phyloP scores from a whole-genome alignment of 2,888 invertebrate genomes.

The Troides helena region DNA sequence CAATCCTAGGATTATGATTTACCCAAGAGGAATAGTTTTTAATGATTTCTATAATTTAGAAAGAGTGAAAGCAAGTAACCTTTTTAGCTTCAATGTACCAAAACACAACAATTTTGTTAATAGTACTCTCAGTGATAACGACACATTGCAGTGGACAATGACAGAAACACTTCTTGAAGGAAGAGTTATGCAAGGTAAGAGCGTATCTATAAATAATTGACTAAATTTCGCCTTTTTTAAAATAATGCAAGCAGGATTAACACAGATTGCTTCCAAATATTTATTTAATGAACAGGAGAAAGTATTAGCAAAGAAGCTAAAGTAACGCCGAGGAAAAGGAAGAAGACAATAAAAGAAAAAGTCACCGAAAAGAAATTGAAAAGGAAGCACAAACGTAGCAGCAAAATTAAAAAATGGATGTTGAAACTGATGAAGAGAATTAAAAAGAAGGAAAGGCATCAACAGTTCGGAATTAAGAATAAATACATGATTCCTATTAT shows the following conservation, averaged over 20 bases:
- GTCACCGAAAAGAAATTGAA: slow-evolving; percentile 34
- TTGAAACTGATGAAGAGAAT: slow-evolving; percentile 57
- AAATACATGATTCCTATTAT: slow-evolving; percentile 82
- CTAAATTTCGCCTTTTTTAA: background rate
- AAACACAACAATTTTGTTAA: slow-evolving; percentile 46
- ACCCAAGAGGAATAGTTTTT: slow-evolving; percentile 54
- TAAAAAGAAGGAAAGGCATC: slow-evolving; percentile 42
- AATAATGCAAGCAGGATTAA: background rate
- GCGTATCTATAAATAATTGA: background rate
- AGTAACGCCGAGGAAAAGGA: slow-evolving; percentile 27
- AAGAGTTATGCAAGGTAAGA: slow-evolving; percentile 53
- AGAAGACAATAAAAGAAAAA: slow-evolving; percentile 15
- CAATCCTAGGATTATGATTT: slow-evolving; percentile 52
- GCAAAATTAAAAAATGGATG: slow-evolving; percentile 59
- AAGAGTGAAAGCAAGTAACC: slow-evolving; percentile 54
- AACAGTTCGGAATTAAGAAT: slow-evolving; percentile 65
- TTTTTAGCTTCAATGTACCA: slow-evolving; percentile 53
- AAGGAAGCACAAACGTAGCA: slow-evolving; percentile 37
- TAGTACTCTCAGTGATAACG: slow-evolving; percentile 45
- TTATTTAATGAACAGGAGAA: background rate
- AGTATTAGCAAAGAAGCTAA: slow-evolving; percentile 20
- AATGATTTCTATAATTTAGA: slow-evolving; percentile 60
- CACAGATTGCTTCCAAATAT: background rate
- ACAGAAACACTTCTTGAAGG: slow-evolving; percentile 49
- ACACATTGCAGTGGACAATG: slow-evolving; percentile 58